phyloP scores from a whole-genome alignment of 2,888 invertebrate species.

The Lasioglossum pauxillum region DNA sequence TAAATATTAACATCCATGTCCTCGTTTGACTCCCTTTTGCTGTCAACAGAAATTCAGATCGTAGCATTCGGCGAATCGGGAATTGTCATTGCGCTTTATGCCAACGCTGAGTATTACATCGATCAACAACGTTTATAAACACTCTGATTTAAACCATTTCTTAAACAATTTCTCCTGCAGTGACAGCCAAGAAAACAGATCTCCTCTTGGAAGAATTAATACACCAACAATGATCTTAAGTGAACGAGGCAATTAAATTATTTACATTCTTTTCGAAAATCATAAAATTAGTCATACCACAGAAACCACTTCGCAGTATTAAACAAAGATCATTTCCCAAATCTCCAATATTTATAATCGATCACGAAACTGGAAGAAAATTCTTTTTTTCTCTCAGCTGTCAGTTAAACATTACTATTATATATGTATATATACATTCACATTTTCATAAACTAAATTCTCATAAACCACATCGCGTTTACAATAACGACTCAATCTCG shows the following conservation, averaged over 20 bases:
- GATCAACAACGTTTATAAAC: conserved; percentile 48
- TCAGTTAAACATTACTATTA: conserved; percentile 20
- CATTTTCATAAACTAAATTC: conserved; percentile 27
- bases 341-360: background rate
- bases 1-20: background rate
- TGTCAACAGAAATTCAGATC: background rate
- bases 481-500: background rate
- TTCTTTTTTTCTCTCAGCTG: background rate
- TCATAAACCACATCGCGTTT: conserved; percentile 8
- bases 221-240: background rate
- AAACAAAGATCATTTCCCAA: background rate
- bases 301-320: background rate
- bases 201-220: background rate
- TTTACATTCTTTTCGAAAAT: background rate
- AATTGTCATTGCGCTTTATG: conserved; percentile 34
- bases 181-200: conserved; percentile 29
- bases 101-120: conserved; percentile 51
- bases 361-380: background rate
- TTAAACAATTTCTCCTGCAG: conserved; percentile 30
- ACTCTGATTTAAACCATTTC: conserved; percentile 17
- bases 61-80: conserved; percentile 34
- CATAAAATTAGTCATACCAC: background rate
- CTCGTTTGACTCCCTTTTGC: background rate
- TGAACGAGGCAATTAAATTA: background rate
- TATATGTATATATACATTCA: conserved; percentile 17